Percentiles rank a stretch among this genome's conserved stretches.
Evolutionary conservation across 2,888 invertebrate species (phyloP).

Genomic region (Drosophila planitibia): DNA sequence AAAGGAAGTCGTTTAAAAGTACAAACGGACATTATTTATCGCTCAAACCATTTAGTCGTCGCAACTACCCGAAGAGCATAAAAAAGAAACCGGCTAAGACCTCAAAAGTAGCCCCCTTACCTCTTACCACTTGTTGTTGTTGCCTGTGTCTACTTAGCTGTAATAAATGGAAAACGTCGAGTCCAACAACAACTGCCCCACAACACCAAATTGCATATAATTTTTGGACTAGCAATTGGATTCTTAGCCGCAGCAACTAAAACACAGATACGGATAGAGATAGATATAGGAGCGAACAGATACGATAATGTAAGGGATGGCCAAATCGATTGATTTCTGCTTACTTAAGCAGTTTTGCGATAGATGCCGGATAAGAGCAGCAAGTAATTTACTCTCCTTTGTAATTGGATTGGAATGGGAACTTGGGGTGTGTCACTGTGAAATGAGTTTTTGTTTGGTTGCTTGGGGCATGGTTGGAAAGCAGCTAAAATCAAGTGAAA

Average conservation of each 20-base stretch:
- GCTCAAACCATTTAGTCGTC: slow-evolving; percentile 82
- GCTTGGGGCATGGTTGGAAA: neutral
- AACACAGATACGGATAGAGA: neutral
- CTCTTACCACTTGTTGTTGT: slow-evolving; percentile 56
- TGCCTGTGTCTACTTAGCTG: slow-evolving; percentile 70
- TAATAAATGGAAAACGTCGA: slow-evolving; percentile 68
- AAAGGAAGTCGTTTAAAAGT: slow-evolving; percentile 85
- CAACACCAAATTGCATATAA: slow-evolving; percentile 71
- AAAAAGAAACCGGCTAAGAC: slow-evolving; percentile 36
- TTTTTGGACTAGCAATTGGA: slow-evolving; percentile 64
- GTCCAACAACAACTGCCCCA: slow-evolving; percentile 47
- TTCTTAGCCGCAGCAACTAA: slow-evolving; percentile 66
- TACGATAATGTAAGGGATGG: slow-evolving; percentile 1
- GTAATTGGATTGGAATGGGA: slow-evolving; percentile 10
- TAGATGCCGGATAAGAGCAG: slow-evolving; percentile 32
- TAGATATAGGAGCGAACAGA: neutral
- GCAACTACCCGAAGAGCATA: slow-evolving; percentile 66
- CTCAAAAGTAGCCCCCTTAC: slow-evolving; percentile 19
- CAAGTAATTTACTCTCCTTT: slow-evolving; percentile 63
- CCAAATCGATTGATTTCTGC: slow-evolving; percentile 78
- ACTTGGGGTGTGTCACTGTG: neutral
- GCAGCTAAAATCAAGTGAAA: neutral
- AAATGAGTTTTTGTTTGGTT: slow-evolving; percentile 31
- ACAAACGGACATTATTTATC: slow-evolving; percentile 85
- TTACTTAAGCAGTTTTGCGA: slow-evolving; percentile 69